Conservation (phyloP, 2,797 vertebrate species). For the Sylvia borin region DNA sequence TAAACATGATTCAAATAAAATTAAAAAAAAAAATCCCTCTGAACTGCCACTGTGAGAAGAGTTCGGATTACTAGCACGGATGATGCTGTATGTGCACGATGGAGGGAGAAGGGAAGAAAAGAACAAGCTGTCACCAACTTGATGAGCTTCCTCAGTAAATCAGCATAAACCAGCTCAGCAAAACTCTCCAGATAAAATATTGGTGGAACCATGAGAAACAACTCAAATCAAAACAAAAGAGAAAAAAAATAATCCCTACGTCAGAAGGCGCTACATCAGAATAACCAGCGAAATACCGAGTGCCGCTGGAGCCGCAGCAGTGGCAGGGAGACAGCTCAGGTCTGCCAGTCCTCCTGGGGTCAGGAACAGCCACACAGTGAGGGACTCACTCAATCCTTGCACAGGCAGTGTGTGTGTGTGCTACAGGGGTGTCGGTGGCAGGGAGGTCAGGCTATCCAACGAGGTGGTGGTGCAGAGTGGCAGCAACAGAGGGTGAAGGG, state of each 20-base stretch:
- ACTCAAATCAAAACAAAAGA: slow-evolving; percentile 66
- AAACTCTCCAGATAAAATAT: slow-evolving; percentile 80
- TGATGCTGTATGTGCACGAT: slow-evolving; percentile 58
- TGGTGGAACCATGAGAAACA: slow-evolving; percentile 78
- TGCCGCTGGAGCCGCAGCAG: slow-evolving; percentile 49
- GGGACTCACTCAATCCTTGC: slow-evolving; percentile 38
- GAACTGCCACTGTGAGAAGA: slow-evolving; percentile 73
- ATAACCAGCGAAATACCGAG: slow-evolving; percentile 69
- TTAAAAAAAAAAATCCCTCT: slow-evolving; percentile 58
- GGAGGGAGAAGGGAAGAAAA: slow-evolving; percentile 65
- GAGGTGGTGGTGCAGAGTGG: slow-evolving; percentile 56
- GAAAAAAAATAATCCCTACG: slow-evolving; percentile 72
- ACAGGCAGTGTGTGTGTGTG: slow-evolving; percentile 31
- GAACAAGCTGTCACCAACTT: slow-evolving; percentile 76
- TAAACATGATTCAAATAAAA: slow-evolving; percentile 74
- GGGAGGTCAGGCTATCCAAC: slow-evolving; percentile 36
- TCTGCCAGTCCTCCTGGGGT: slow-evolving; percentile 52
- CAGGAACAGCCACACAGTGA: slow-evolving; percentile 28
- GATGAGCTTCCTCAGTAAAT: slow-evolving; percentile 77
- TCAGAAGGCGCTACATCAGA: slow-evolving; percentile 73
- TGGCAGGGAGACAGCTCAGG: neutral
- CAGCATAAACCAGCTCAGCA: slow-evolving; percentile 81
- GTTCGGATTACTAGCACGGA: slow-evolving; percentile 71
- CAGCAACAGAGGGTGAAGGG: slow-evolving; percentile 51
- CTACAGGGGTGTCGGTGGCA: slow-evolving; percentile 40